These are phyloP conservation scores for Steinernema scapterisci DNA, from an alignment of 2,888 invertebrate genomes.

Conservation along the genomic window DNA sequence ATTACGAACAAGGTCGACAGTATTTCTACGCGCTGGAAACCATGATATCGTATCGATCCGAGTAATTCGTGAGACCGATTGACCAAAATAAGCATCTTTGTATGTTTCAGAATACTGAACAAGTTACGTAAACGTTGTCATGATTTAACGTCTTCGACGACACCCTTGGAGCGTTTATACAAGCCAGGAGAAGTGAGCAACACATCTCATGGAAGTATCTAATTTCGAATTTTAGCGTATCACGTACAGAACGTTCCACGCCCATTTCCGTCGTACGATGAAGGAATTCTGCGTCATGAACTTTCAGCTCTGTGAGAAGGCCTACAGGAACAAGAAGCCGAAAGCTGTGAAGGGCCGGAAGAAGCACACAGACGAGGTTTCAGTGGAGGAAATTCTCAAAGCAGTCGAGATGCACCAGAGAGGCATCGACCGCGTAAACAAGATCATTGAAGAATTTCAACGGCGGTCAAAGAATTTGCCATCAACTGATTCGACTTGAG, in stretches of 20 bases:
- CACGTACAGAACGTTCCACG: constrained; percentile 7
- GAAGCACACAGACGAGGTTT: background rate
- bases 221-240: background rate
- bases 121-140: background rate
- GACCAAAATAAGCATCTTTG: too few species aligned
- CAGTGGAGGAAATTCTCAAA: background rate
- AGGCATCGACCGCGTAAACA: background rate
- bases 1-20: background rate
- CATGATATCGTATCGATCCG: background rate
- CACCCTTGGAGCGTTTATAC: background rate
- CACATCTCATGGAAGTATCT: background rate
- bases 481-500: too few species aligned
- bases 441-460: background rate
- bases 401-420: background rate
- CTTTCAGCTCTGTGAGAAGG: background rate
- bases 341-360: background rate
- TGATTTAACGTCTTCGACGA: background rate
- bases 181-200: background rate
- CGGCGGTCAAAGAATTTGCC: background rate
- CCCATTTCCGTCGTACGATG: background rate
- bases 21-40: constrained; percentile 1
- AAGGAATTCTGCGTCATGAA: background rate
- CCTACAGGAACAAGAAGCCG: background rate
- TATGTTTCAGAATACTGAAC: background rate
- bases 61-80: too few species aligned